Conservation (phyloP, 2,888 invertebrate species). For the Leptodirus hochenwartii region DNA sequence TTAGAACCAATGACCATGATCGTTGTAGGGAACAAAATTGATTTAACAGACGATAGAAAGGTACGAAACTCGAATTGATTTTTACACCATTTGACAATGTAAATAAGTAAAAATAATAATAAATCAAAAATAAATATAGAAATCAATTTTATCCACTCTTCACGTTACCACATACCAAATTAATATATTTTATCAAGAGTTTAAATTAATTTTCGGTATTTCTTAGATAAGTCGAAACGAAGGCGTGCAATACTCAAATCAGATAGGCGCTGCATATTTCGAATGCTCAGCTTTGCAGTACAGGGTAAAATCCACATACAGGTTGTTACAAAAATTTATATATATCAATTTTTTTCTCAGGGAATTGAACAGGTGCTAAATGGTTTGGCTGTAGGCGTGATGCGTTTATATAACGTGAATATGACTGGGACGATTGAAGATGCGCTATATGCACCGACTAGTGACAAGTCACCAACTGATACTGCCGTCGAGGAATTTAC, state of each 20-base stretch:
- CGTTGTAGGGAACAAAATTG: constrained; percentile 74
- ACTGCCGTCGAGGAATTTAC: too few species aligned
- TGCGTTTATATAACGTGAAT: constrained; percentile 29
- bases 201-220: too few species aligned
- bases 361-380: constrained; percentile 60
- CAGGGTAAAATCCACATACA: constrained; percentile 31
- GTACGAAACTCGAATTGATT: constrained; percentile 27
- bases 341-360: constrained; percentile 19
- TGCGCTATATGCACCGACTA: too few species aligned
- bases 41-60: constrained; percentile 44
- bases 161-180: too few species aligned
- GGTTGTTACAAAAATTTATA: constrained; percentile 3
- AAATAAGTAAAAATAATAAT: neutral
- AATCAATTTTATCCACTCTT: neutral
- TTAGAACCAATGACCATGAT: constrained; percentile 62
- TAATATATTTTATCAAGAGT: too few species aligned
- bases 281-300: constrained; percentile 70
- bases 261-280: constrained; percentile 68
- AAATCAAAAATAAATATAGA: too few species aligned
- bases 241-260: constrained; percentile 55
- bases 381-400: constrained; percentile 41
- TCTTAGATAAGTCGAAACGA: constrained; percentile 40
- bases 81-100: neutral
- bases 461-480: too few species aligned
- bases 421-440: constrained; percentile 32